Conservation (phyloP, 2,797 vertebrate genomes). For the Macropodus opercularis region DNA sequence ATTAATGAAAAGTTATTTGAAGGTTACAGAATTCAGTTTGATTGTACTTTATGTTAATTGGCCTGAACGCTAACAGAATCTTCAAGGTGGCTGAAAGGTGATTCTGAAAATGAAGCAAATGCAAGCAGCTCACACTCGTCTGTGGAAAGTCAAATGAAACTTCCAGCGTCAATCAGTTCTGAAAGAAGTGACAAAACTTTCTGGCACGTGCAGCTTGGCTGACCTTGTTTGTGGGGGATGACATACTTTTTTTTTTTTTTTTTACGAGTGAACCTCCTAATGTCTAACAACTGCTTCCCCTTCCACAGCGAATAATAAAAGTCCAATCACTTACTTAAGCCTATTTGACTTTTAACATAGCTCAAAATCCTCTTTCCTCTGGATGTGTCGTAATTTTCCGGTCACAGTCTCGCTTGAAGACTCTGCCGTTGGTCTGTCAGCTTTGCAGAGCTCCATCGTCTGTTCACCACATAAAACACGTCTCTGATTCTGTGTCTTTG, state of each 20-base stretch:
- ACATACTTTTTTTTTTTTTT: background rate
- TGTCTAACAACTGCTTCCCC: background rate
- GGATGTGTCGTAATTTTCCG: constrained; percentile 8
- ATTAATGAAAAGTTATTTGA: background rate
- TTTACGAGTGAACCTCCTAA: background rate
- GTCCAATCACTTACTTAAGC: constrained; percentile 1
- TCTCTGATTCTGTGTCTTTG: constrained; percentile 15
- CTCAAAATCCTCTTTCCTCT: constrained; percentile 9
- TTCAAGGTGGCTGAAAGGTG: background rate
- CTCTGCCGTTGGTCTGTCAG: constrained; percentile 26
- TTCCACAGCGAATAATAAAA: constrained; percentile 2
- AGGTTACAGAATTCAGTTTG: constrained; percentile 2
- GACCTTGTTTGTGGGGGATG: background rate
- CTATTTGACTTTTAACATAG: constrained; percentile 11
- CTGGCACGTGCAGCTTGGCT: background rate
- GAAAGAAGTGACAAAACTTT: background rate
- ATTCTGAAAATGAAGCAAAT: background rate
- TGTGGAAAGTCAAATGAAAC: background rate
- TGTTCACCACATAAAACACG: constrained; percentile 22
- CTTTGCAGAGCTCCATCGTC: constrained; percentile 12
- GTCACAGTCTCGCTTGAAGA: constrained; percentile 14
- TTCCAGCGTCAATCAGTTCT: background rate
- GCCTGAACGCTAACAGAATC: constrained; percentile 3
- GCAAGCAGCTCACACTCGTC: background rate
- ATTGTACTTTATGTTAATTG: constrained; percentile 12